Evolutionary conservation across 2,797 vertebrate genomes (phyloP).

Genomic region (Tolypeutes matacus): DNA sequence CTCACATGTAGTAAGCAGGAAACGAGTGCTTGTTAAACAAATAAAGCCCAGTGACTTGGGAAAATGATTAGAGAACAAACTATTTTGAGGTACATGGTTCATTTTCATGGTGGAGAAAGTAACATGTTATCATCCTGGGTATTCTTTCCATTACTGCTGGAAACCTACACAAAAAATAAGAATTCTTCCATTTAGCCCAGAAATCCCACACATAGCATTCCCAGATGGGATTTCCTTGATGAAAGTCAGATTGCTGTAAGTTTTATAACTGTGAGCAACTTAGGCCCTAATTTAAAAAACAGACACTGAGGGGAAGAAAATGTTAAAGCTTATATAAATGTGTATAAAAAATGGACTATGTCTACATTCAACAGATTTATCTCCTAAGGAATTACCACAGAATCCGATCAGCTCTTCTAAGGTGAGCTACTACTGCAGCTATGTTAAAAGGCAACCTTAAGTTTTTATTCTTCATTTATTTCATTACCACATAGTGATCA

Average conservation of each 20-base stretch:
- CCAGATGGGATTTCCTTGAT: background rate
- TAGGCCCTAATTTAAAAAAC: background rate
- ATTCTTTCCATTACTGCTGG: background rate
- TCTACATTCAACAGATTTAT: background rate
- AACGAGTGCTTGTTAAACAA: background rate
- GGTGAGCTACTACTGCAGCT: background rate
- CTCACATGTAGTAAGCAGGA: background rate
- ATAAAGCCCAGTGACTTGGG: conserved; percentile 26
- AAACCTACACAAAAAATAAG: conserved; percentile 25
- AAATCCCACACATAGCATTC: background rate
- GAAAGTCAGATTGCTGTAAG: conserved; percentile 25
- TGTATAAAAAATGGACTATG: background rate
- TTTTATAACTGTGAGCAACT: background rate
- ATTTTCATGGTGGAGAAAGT: conserved; percentile 32
- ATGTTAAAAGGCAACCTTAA: background rate
- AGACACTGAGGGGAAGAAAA: background rate
- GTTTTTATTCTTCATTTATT: conserved; percentile 31
- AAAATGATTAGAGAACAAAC: conserved; percentile 38
- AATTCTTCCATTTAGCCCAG: background rate
- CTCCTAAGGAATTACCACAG: background rate
- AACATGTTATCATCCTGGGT: background rate
- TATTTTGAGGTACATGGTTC: conserved; percentile 50
- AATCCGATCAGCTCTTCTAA: background rate
- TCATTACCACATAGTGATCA: background rate
- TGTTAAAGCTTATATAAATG: background rate